Base-by-base conservation (phyloP, 2,797 vertebrate genomes). In the Enteromius thamalakanensis region DNA sequence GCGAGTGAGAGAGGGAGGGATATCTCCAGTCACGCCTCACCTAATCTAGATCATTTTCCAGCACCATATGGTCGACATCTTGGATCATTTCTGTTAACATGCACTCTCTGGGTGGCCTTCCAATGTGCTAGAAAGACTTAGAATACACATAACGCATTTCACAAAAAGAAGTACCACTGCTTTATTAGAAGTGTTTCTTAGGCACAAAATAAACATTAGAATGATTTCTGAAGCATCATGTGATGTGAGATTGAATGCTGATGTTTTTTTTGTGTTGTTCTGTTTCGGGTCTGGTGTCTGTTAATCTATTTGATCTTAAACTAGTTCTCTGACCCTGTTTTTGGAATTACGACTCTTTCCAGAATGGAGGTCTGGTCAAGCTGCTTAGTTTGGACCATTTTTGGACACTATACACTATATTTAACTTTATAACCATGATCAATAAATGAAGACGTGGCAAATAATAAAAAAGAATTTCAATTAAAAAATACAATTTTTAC, bases 41-140 rank as follows among this genome's bases (percentile, higher is more conserved):
- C 23, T 58, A 17, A 65, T 74, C 71, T 42, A 26, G 34, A 76
- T 29, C 23, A 45, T 17, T 8, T 55, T 45, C 34, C 23, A 15
- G 42, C 26, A 8, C 67, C 26, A 81, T 62, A 81, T 72, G 79
- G 53, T 32, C 7, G 0, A 62, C 79, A 72, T 72, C 40, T 58
- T 60, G 68, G 55, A 72, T 47, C 23, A 3, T 58, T 45, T 53
- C 29, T 65, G 45, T 49, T n/a, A 67, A 40, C 12, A 15, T 10
- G 1, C 12, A 42, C 21, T 23, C 4, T 72, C 47, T 71, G 79
- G 79, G 68, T 81, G 68, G 68, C 68, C 40, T 62, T 26, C 1
- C 11, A 19, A 6, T 34, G 29, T 49, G 62, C 12, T 23, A 51
- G 10, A 65, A 79, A 40, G 49, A 34, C 26, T 37, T 9, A 58